Base-by-base conservation (phyloP, 2,797 vertebrate species). In the Chiropotes sagulatus region DNA sequence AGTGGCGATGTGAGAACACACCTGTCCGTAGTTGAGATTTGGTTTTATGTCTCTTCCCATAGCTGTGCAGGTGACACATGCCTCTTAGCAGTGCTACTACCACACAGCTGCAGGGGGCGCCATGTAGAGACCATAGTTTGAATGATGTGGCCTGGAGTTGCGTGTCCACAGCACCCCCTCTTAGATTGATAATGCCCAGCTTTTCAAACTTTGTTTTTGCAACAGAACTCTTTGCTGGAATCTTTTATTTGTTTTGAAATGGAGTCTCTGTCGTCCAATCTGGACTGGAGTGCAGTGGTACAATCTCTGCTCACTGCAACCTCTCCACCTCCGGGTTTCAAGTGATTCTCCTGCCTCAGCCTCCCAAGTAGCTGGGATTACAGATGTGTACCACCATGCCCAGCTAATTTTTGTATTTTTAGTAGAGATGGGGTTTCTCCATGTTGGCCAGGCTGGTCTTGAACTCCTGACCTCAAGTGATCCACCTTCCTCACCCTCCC, bases 41-140 rank as follows among this genome's bases (percentile, higher is more conserved):
- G 30, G 13, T 86, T 28, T 54, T 48, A 7, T 12, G 28, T 61
- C 4, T 54, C 48, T 76, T 48, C 33, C 73, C 73, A 4, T 5
- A 26, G 3, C 73, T 54, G 26, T 19, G 20, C 9, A 24, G 61
- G 26, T 81, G 11, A 64, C 39, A n/a, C 1, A 0, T 5, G 12
- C 36, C 19, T 80, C 33, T 41, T 3, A 33, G 44, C 4, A 20
- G 33, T 7, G 1, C 19, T n/a, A 17, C 46, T 19, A 2, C 0
- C 0, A 28, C 50, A 30, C 44, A 39, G 24, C 52, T 85, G 36
- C 30, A 41, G 58, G 79, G 28, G 61, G 44, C 2, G 0, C 78
- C 44, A 17, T 0, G 14, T 28, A 30, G 0, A 20, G 84, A 24
- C 9, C 0, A 0, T 11, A 4, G 15, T 84, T 67, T 15, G 30